These are phyloP conservation scores for Drosophila fungiperda DNA, from an alignment of 2,888 invertebrate genomes.

Conservation along the genomic window DNA sequence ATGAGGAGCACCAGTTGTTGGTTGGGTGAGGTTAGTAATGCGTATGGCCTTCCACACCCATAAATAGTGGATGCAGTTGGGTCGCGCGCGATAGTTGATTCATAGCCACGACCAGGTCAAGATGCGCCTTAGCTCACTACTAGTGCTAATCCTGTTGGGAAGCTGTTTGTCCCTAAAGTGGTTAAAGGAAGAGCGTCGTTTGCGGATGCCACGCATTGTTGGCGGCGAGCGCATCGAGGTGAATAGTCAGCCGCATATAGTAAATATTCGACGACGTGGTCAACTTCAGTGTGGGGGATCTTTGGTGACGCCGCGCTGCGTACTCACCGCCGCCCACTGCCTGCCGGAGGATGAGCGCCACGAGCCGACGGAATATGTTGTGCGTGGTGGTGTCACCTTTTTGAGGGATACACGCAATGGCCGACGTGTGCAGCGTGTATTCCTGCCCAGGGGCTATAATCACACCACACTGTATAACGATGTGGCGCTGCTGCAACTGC, in stretches of 20 bases:
- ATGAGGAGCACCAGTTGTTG: not conserved
- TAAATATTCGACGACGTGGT: conserved; percentile 72
- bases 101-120: conserved; percentile 1
- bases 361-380: conserved; percentile 55
- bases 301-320: conserved; percentile 72
- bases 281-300: conserved; percentile 81
- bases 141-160: conserved; percentile 29
- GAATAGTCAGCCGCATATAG: conserved; percentile 70
- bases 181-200: not conserved
- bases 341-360: conserved; percentile 36
- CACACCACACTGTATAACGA: conserved; percentile 70
- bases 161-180: not conserved
- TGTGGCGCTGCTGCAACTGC: conserved; percentile 73
- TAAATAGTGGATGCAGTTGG: conserved; percentile 35
- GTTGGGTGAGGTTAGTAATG: conserved; percentile 64
- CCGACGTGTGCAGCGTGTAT: conserved; percentile 53
- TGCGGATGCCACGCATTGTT: conserved; percentile 73
- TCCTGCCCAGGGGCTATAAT: conserved; percentile 62
- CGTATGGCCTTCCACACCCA: conserved; percentile 26
- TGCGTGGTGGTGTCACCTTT: conserved; percentile 75
- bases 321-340: conserved; percentile 83
- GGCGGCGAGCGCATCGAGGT: conserved; percentile 72
- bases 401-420: conserved; percentile 64
- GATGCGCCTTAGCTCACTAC: conserved; percentile 24
- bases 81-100: conserved; percentile 32